A percentile compares a stretch with the other conserved stretches of the same genome.
Conservation (phyloP, 2,113 vertebrate genomes). For the Pontoporia blainvillei region DNA sequence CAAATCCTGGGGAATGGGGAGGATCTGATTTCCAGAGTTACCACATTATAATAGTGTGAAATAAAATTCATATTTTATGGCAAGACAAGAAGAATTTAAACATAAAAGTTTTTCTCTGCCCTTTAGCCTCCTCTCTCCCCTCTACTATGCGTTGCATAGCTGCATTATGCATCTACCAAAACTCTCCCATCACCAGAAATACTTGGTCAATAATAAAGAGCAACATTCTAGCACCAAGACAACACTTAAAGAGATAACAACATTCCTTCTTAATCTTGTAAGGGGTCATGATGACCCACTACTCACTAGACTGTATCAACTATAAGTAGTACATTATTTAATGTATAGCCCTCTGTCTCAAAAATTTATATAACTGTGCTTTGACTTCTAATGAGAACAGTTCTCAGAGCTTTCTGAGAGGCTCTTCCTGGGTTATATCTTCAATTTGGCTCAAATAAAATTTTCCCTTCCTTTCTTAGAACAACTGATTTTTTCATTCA, state of each 20-base stretch:
- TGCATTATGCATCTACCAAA: background rate
- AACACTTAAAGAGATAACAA: background rate
- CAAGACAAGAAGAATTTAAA: background rate
- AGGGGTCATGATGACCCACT: background rate
- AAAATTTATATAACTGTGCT: no score
- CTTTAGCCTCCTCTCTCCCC: background rate
- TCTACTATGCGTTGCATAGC: background rate
- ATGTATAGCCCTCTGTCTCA: no score
- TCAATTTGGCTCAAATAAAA: no score
- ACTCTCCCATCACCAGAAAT: background rate
- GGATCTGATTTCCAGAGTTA: background rate
- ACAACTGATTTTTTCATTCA: no score
- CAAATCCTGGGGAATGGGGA: background rate
- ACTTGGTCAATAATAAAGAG: background rate
- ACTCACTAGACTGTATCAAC: no score
- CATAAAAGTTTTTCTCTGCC: background rate
- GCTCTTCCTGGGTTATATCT: no score
- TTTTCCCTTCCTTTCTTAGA: no score
- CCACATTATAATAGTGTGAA: background rate
- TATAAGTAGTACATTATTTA: no score
- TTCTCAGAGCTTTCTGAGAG: no score
- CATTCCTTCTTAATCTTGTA: background rate
- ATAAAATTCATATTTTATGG: background rate
- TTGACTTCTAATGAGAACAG: no score
- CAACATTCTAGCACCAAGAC: background rate